Conservation (phyloP, 2,113 vertebrate genomes). For the Xyrauchen texanus region DNA sequence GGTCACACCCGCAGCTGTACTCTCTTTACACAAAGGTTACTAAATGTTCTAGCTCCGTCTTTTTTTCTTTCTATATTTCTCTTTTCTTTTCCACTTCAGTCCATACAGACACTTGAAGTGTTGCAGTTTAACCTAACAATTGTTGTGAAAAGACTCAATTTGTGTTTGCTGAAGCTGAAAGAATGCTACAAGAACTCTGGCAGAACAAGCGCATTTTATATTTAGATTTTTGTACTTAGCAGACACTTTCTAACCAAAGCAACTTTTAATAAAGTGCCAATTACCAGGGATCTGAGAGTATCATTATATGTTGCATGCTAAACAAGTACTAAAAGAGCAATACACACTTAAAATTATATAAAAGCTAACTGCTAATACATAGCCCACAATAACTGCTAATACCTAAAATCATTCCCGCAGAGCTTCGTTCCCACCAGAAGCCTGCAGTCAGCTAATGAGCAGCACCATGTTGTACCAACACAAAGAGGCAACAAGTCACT, state of each 20-base stretch:
- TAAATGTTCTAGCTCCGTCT: no score
- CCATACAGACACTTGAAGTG: slow-evolving; percentile 7
- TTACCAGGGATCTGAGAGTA: neutral
- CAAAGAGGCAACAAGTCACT: no score
- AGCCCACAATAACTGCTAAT: no score
- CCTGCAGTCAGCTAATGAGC: no score
- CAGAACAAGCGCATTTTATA: neutral
- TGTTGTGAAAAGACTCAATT: neutral
- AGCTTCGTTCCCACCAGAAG: no score
- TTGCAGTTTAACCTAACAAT: slow-evolving; percentile 15
- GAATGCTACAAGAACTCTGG: neutral
- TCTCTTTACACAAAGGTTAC: neutral
- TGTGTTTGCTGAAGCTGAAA: neutral
- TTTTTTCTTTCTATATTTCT: neutral
- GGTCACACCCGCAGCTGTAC: neutral
- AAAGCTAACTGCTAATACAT: no score
- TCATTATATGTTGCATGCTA: neutral
- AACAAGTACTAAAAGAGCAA: no score
- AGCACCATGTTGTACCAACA: no score
- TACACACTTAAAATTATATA: no score
- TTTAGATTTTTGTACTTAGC: neutral
- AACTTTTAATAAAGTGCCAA: neutral
- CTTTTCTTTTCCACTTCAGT: slow-evolving; percentile 22
- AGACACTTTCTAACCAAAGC: neutral
- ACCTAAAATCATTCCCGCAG: no score